These are phyloP conservation scores for Prionace glauca DNA, from an alignment of 2,797 vertebrate genomes.

Conservation along the genomic window DNA sequence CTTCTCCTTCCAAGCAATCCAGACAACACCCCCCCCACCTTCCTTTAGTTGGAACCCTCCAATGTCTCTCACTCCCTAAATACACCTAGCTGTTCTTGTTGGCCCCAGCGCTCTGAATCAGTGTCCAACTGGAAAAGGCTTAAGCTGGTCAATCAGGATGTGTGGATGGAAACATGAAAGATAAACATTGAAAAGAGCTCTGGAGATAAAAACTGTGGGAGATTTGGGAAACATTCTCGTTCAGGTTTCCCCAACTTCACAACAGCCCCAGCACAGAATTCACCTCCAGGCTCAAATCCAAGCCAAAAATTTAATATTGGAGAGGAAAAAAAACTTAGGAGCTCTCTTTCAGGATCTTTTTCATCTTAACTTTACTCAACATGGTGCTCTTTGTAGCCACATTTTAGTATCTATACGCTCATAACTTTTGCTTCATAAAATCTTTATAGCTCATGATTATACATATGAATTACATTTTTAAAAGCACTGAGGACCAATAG, in stretches of 20 bases:
- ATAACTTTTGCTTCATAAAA: neutral
- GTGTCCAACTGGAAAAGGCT: neutral
- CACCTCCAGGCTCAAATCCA: neutral
- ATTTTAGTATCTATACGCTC: neutral
- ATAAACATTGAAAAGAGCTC: neutral
- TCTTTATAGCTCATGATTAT: neutral
- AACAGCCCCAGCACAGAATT: neutral
- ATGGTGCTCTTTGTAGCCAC: neutral
- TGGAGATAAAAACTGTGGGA: neutral
- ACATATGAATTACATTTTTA: neutral
- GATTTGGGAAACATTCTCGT: neutral
- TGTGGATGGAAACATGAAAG: neutral
- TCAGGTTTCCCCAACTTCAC: neutral
- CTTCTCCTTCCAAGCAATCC: neutral
- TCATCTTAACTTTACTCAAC: neutral
- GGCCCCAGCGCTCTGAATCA: neutral
- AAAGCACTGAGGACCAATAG: neutral
- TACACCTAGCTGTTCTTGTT: neutral
- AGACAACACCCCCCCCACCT: too few species aligned
- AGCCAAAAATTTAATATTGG: neutral
- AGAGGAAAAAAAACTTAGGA: neutral
- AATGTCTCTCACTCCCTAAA: neutral
- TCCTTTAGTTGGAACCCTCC: too few species aligned
- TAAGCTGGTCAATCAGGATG: neutral
- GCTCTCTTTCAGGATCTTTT: neutral